Percentiles rank a stretch among this genome's conserved stretches.
These are phyloP conservation scores for Drosophila hydei DNA, from an alignment of 1,140 invertebrate species.

Conservation along the genomic window DNA sequence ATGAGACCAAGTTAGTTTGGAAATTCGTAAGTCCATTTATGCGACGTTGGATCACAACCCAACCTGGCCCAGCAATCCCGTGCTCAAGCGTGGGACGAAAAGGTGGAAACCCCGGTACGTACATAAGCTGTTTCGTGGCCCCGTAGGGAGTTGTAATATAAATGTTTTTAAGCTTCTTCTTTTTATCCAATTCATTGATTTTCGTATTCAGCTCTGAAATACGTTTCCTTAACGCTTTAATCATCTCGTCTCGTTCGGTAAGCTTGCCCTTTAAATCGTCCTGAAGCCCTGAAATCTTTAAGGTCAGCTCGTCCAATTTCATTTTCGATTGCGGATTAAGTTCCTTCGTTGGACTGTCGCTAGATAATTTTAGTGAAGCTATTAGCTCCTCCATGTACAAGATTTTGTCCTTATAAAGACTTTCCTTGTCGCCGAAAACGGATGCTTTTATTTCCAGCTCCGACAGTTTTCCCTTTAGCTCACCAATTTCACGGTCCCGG, in stretches of 20 bases:
- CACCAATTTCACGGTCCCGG: conserved; percentile 6
- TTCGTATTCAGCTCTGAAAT: background rate
- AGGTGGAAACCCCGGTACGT: background rate
- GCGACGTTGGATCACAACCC: conserved; percentile 25
- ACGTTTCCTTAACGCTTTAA: background rate
- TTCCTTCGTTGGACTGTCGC: background rate
- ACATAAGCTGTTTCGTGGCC: background rate
- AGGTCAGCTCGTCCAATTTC: background rate
- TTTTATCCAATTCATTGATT: background rate
- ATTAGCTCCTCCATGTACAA: conserved; percentile 15
- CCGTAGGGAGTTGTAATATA: background rate
- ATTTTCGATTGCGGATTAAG: background rate
- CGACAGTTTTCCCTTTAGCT: background rate
- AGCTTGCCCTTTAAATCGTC: no score
- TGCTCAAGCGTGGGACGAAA: conserved; percentile 11
- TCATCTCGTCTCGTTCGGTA: background rate
- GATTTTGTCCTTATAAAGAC: conserved; percentile 12
- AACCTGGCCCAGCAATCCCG: conserved; percentile 18
- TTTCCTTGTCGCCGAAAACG: conserved; percentile 2
- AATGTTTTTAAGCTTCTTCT: background rate
- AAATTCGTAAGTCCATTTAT: conserved; percentile 8
- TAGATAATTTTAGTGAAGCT: background rate
- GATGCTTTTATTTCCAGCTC: conserved; percentile 13
- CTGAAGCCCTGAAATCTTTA: background rate
- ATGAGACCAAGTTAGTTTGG: background rate